These are phyloP conservation scores for Rhizoglyphus robini DNA, from an alignment of 1,140 invertebrate genomes.

Conservation along the genomic window DNA sequence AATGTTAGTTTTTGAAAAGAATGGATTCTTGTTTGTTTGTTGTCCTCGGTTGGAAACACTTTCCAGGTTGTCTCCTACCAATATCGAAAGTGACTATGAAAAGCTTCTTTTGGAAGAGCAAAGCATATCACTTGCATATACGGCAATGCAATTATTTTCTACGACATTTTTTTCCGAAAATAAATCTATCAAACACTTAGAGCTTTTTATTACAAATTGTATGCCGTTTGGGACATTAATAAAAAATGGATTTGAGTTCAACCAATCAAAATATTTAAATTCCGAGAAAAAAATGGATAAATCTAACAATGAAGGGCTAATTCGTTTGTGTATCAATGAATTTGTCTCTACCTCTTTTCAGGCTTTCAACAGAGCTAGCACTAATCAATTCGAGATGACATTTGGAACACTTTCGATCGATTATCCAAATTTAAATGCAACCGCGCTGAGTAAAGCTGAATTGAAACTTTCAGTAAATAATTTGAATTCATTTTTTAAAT, in stretches of 20 bases:
- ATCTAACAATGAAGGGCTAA: background rate
- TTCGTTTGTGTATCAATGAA: background rate
- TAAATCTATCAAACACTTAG: background rate
- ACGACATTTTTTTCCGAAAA: background rate
- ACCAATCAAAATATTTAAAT: background rate
- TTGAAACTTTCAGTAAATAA: background rate
- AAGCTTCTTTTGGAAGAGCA: background rate
- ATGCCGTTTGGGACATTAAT: constrained; percentile 14
- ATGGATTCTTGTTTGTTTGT: constrained; percentile 4
- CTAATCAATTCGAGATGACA: background rate
- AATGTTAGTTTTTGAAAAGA: constrained; percentile 1
- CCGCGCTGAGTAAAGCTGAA: background rate
- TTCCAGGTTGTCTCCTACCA: background rate
- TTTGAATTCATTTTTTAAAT: background rate
- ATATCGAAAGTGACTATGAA: background rate
- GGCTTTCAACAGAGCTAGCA: background rate
- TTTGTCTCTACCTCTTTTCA: constrained; percentile 7
- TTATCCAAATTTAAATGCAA: background rate
- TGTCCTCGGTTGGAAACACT: background rate
- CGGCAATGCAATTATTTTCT: background rate
- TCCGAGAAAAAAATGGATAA: background rate
- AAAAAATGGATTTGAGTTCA: background rate
- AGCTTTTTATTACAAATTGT: background rate
- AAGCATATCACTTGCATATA: constrained; percentile 1
- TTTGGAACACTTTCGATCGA: constrained; percentile 1